phyloP scores from a whole-genome alignment of 1,140 invertebrate species.

The Andricus grossulariae region DNA sequence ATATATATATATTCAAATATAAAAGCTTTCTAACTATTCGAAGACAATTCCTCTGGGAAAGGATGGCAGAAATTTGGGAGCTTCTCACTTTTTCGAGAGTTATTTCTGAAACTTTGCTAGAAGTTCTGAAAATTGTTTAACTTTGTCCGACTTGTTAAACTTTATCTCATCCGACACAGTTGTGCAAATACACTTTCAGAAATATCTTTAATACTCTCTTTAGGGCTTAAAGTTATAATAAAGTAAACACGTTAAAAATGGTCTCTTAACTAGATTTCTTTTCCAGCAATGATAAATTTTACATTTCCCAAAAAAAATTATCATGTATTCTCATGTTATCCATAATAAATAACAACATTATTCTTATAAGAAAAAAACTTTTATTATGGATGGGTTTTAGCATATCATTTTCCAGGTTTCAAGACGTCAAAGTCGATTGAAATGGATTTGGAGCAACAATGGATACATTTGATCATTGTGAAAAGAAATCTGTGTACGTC shows the following conservation, averaged over 20 bases:
- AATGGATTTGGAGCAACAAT: conserved; percentile 22
- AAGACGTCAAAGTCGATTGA: conserved; percentile 5
- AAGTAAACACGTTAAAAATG: too few species aligned
- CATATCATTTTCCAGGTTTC: background rate
- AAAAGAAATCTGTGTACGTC: conserved; percentile 57
- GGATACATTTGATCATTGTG: background rate
- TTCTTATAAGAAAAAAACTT: too few species aligned
- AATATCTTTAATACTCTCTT: too few species aligned
- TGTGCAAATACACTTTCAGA: too few species aligned
- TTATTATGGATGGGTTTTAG: too few species aligned
- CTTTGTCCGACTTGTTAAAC: background rate
- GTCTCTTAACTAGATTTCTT: too few species aligned
- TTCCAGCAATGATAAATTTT: background rate
- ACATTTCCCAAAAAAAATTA: too few species aligned
- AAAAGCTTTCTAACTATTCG: background rate
- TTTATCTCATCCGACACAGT: too few species aligned
- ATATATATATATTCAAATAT: too few species aligned
- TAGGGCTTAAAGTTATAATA: too few species aligned
- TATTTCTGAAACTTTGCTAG: conserved; percentile 28
- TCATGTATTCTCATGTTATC: too few species aligned
- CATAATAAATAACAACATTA: too few species aligned
- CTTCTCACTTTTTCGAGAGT: conserved; percentile 4
- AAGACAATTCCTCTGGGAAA: background rate
- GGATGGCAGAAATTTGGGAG: background rate
- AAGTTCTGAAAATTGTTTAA: background rate